A percentile compares a stretch with the other conserved stretches of the same genome.
phyloP scores from a whole-genome alignment of 2,888 invertebrate species.

The Limnephilus rhombicus region DNA sequence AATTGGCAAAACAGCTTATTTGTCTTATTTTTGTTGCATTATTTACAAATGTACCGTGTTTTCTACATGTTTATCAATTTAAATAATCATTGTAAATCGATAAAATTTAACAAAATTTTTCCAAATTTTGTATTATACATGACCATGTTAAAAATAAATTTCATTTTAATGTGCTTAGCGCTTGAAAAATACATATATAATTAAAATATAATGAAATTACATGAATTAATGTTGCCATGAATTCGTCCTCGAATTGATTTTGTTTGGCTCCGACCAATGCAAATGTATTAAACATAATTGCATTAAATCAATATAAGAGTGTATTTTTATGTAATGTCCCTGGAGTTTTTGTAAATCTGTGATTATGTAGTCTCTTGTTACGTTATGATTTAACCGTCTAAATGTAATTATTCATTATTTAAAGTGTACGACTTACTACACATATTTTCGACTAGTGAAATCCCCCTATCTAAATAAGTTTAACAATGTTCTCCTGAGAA shows the following conservation, averaged over 20 bases:
- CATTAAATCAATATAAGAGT: constrained; percentile 31
- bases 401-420: neutral
- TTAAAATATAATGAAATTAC: neutral
- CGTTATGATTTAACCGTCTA: neutral
- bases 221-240: neutral
- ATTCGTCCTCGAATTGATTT: neutral
- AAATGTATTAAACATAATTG: neutral
- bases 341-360: constrained; percentile 49
- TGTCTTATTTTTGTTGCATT: neutral
- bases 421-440: neutral
- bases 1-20: neutral
- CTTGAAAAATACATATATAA: neutral
- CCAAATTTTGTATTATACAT: neutral
- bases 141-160: neutral
- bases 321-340: constrained; percentile 44
- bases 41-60: neutral
- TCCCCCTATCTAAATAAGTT: neutral
- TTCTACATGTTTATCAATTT: neutral
- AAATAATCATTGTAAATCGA: neutral
- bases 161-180: neutral
- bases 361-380: constrained; percentile 40
- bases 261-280: constrained; percentile 9
- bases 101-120: neutral
- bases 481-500: neutral
- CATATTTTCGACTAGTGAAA: neutral